Percentiles rank a stretch among this genome's conserved stretches.
phyloP scores from a whole-genome alignment of 1,140 invertebrate species.

The Macrocentrus cingulum region DNA sequence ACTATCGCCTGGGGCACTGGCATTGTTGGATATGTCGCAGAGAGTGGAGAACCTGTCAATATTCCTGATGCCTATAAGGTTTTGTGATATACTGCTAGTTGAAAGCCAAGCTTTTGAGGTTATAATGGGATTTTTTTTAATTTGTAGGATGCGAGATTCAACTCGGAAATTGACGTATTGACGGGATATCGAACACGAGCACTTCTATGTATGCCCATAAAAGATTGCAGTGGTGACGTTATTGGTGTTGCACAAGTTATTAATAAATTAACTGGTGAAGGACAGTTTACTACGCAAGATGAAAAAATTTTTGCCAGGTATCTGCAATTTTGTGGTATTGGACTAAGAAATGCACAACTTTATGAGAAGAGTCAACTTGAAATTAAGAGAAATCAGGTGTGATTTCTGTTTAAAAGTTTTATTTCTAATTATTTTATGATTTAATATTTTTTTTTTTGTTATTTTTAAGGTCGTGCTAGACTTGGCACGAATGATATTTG shows the following conservation, averaged over 20 bases:
- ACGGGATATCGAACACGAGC: slow-evolving; percentile 92
- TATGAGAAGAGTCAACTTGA: slow-evolving; percentile 93
- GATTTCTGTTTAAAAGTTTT: slow-evolving; percentile 8
- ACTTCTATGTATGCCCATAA: slow-evolving; percentile 94
- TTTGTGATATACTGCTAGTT: slow-evolving; percentile 38
- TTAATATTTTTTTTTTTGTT: slow-evolving; percentile 20
- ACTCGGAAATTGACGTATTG: slow-evolving; percentile 87
- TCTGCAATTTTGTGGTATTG: slow-evolving; percentile 95
- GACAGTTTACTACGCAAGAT: slow-evolving; percentile 79
- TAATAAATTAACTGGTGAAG: slow-evolving; percentile 82
- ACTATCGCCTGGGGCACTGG: slow-evolving; percentile 87
- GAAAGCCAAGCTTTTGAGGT: too few relatives aligned
- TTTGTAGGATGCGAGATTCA: slow-evolving; percentile 83
- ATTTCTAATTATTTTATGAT: slow-evolving; percentile 2
- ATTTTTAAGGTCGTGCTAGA: slow-evolving; percentile 78
- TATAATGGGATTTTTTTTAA: slow-evolving; percentile 17
- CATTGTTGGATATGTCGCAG: slow-evolving; percentile 91
- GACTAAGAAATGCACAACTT: slow-evolving; percentile 88
- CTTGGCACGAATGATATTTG: slow-evolving; percentile 93
- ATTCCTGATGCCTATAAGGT: slow-evolving; percentile 96
- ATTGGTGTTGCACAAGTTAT: slow-evolving; percentile 96
- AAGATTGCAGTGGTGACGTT: slow-evolving; percentile 90
- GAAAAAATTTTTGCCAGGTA: slow-evolving; percentile 91
- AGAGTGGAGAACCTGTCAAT: slow-evolving; percentile 89
- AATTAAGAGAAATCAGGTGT: slow-evolving; percentile 89